Conservation (phyloP, 2,113 vertebrate genomes). For the Scophthalmus maximus region DNA sequence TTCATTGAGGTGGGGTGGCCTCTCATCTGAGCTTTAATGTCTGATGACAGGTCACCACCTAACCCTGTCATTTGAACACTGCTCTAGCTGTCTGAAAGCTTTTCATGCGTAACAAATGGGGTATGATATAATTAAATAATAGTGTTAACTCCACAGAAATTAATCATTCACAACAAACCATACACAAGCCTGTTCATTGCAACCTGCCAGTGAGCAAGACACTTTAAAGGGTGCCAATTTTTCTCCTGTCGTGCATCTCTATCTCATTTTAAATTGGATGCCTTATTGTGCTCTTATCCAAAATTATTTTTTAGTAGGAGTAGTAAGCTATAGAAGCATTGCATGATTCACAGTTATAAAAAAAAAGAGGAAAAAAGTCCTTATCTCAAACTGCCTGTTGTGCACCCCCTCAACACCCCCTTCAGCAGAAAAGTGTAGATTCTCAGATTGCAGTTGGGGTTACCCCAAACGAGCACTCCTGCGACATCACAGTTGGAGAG, state of each 20-base stretch:
- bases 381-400: too few relatives aligned
- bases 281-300: too few relatives aligned
- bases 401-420: too few relatives aligned
- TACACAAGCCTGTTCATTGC: neutral
- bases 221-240: neutral
- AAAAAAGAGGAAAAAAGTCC: too few relatives aligned
- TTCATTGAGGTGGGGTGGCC: constrained; percentile 12
- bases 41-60: constrained; percentile 4
- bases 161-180: constrained; percentile 1
- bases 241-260: neutral
- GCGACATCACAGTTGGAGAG: too few relatives aligned
- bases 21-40: constrained; percentile 1
- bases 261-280: too few relatives aligned
- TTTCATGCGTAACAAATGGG: neutral
- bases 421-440: too few relatives aligned
- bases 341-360: too few relatives aligned
- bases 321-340: too few relatives aligned
- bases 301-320: too few relatives aligned
- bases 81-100: neutral
- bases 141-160: neutral
- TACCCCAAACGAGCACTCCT: too few relatives aligned
- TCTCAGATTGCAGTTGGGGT: too few relatives aligned
- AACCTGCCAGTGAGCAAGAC: neutral
- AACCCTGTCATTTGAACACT: neutral
- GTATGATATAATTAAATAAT: neutral